Base-by-base conservation (phyloP, 2,113 vertebrate genomes). In the Micromys minutus region DNA sequence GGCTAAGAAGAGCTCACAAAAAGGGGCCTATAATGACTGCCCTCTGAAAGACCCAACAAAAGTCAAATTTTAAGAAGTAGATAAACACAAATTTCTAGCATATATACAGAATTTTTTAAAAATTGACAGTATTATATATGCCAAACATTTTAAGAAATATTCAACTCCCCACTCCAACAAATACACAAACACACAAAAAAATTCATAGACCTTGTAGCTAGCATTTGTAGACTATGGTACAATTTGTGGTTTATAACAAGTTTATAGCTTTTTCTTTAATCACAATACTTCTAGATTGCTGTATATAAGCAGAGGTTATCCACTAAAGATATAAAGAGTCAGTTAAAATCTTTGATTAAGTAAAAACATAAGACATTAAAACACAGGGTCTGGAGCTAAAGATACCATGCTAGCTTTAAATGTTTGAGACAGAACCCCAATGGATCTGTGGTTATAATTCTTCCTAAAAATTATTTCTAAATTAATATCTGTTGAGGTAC, bases 51-150 rank as follows among this genome's bases (percentile, higher is more conserved):
- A n/a, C n/a, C n/a, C n/a, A n/a, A n/a, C n/a, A n/a, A n/a, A n/a
- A n/a, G n/a, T n/a, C n/a, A n/a, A n/a, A n/a, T n/a, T n/a, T 16
- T 24, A 34, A 67, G 86, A 47, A 74, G 69, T 42, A n/a, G 16
- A 80, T 67, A 87, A 90, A 69, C 34, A 79, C 7, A 93, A 94
- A 85, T 81, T 42, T 45, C 26, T 75, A 96, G 74, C 16, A 36
- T 1, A 79, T 87, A 7, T 34, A 72, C 45, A 87, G 13, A 61
- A n/a, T n/a, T 36, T n/a, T 52, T 9, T 9, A 52, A 52, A 50
- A 13, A 57, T 21, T 65, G 55, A 5, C 26, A n/a, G n/a, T n/a
- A n/a, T n/a, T n/a, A 80, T 92, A 80, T 71, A 75, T 75, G 8
- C 50, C 1, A 57, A 57, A 87, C 65, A 69, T 36, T 15, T n/a